Conservation (phyloP, 2,113 vertebrate genomes). For the Gymnarchus niloticus region DNA sequence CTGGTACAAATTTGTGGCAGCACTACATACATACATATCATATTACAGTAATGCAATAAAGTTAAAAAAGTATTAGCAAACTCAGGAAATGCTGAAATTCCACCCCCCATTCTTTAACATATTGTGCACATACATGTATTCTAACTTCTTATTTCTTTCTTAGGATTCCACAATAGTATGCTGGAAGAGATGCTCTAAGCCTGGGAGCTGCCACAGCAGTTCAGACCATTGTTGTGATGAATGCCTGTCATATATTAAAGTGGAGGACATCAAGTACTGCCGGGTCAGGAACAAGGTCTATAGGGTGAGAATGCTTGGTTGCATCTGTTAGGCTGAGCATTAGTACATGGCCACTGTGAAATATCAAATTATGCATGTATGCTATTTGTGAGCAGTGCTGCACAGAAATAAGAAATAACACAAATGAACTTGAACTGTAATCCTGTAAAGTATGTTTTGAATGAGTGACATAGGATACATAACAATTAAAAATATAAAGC, state of each 20-base stretch:
- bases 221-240: slow-evolving; percentile 74
- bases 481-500: not conserved
- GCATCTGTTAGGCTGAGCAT: not conserved
- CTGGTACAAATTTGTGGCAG: not conserved
- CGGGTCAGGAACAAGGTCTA: slow-evolving; percentile 87
- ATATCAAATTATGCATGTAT: not conserved
- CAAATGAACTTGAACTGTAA: not conserved
- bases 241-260: slow-evolving; percentile 73
- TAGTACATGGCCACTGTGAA: not conserved
- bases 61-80: not conserved
- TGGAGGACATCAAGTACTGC: slow-evolving; percentile 83
- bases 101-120: not conserved
- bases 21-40: not conserved
- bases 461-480: not conserved
- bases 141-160: slow-evolving; percentile 27
- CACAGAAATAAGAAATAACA: not conserved
- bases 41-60: not conserved
- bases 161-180: slow-evolving; percentile 92
- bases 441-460: not conserved
- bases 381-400: not conserved
- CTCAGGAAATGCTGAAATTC: not conserved
- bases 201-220: slow-evolving; percentile 63
- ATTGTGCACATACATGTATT: not conserved
- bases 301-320: slow-evolving; percentile 65
- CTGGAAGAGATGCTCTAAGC: slow-evolving; percentile 71